A percentile compares a stretch with the other conserved stretches of the same genome.
Evolutionary conservation across 2,113 vertebrate genomes (phyloP).

Genomic region (Daboia siamensis): DNA sequence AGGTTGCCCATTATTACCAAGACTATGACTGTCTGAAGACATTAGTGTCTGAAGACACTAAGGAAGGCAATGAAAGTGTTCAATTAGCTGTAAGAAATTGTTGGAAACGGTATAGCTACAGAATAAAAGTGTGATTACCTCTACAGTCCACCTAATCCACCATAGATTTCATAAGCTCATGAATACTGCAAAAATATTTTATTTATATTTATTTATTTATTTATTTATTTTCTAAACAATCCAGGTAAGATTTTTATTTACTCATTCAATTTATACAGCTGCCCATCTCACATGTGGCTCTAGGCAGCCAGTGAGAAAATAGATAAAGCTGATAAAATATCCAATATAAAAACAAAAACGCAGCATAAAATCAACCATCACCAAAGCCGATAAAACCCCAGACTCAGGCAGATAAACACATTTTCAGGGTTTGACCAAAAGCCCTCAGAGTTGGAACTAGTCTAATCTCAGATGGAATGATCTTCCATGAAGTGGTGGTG

Average conservation of each 20-base stretch:
- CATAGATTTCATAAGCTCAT: not conserved
- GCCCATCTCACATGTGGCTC: not conserved
- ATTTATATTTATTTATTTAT: no score
- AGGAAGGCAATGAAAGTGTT: slow-evolving; percentile 3
- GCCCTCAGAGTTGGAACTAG: not conserved
- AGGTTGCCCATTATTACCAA: slow-evolving; percentile 4
- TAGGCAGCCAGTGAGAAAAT: not conserved
- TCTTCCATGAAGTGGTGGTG: not conserved
- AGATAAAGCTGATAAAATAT: not conserved
- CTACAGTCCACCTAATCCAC: not conserved
- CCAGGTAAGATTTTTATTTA: not conserved
- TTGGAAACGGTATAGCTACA: not conserved
- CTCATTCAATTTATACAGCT: not conserved
- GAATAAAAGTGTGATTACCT: not conserved
- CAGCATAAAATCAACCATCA: not conserved
- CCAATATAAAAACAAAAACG: not conserved
- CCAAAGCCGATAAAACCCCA: not conserved
- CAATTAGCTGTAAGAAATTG: rapidly evolving
- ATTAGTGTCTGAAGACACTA: not conserved
- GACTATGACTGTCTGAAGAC: not conserved
- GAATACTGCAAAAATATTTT: not conserved
- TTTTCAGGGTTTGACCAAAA: not conserved
- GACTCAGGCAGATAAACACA: not conserved
- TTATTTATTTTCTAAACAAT: no score
- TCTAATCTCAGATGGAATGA: not conserved